Percentiles rank a stretch among this genome's conserved stretches.
Conservation (phyloP, 2,797 vertebrate species). For the Perdix hodgsoniae region DNA sequence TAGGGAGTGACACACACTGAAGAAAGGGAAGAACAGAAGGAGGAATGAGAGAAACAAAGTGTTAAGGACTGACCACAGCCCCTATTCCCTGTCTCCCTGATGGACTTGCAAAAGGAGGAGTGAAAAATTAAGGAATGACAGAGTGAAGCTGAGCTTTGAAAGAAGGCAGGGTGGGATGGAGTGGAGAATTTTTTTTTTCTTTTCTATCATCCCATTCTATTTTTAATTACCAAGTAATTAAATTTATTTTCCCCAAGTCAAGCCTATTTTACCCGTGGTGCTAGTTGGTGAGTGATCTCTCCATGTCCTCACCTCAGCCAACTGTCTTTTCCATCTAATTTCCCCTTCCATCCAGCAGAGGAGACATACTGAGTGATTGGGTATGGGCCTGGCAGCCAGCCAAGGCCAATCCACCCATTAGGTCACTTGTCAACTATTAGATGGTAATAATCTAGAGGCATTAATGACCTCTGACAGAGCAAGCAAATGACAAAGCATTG, state of each 20-base stretch:
- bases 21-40: neutral
- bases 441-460: neutral
- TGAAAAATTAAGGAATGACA: neutral
- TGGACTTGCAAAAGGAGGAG: neutral
- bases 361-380: neutral
- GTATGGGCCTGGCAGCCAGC: neutral
- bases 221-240: neutral
- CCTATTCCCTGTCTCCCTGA: accelerated
- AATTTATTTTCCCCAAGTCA: neutral
- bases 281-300: neutral
- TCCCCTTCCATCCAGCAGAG: neutral
- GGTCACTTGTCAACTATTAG: neutral
- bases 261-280: neutral
- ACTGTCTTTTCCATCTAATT: neutral
- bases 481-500: neutral
- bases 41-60: neutral
- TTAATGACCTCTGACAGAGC: neutral
- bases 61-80: neutral
- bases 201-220: neutral
- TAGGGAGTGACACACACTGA: neutral
- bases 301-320: neutral
- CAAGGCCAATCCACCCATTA: neutral
- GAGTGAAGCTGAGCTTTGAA: neutral
- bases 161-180: accelerated
- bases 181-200: neutral